Evolutionary conservation across 2,113 vertebrate genomes (phyloP).

Genomic region (Smithornis capensis): DNA sequence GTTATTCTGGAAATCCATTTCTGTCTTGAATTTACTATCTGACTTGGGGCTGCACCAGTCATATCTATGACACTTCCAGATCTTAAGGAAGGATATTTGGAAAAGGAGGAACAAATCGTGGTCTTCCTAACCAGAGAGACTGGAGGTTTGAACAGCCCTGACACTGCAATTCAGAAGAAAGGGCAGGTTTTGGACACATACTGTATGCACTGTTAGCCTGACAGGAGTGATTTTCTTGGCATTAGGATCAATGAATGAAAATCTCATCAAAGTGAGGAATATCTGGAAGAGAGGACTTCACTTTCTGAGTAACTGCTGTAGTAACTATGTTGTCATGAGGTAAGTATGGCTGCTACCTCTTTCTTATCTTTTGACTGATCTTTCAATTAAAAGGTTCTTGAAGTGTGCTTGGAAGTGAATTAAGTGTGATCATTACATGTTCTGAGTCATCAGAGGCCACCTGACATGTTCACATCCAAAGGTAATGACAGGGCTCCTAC

Average conservation of each 20-base stretch:
- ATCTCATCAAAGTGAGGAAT: fast-evolving
- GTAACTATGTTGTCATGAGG: fast-evolving
- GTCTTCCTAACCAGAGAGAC: fast-evolving
- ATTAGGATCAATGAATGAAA: neutral
- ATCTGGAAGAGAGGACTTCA: neutral
- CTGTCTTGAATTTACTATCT: neutral
- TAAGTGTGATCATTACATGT: neutral
- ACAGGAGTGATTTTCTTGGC: neutral
- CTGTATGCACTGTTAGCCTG: neutral
- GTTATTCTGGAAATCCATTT: neutral
- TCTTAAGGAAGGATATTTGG: neutral
- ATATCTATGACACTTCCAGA: neutral
- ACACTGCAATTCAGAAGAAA: neutral
- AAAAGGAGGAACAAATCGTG: neutral
- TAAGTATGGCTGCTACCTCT: neutral
- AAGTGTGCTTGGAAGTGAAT: neutral
- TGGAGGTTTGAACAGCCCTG: neutral
- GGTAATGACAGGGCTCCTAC: neutral
- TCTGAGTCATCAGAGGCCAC: neutral
- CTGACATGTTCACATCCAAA: neutral
- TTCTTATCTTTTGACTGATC: neutral
- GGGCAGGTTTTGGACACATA: neutral
- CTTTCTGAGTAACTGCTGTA: neutral
- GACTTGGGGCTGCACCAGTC: neutral
- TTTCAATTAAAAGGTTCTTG: neutral